Conservation (phyloP, 2,888 invertebrate genomes). For the Chirona hameri region DNA sequence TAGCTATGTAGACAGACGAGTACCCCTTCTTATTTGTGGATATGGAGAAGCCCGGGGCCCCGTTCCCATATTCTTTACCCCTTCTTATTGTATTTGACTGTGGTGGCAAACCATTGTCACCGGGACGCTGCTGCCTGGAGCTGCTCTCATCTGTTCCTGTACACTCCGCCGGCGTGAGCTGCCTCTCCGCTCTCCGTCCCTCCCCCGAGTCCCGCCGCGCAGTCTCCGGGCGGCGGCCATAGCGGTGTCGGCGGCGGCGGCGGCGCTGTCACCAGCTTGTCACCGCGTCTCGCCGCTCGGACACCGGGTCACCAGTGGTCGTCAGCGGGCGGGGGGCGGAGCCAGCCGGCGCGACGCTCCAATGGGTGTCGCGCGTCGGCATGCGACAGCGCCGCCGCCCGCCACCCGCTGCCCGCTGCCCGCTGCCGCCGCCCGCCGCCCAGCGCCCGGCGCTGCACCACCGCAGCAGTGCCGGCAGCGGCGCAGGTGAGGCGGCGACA, state of each 20-base stretch:
- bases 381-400: neutral
- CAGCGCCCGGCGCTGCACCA: neutral
- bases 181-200: neutral
- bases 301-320: neutral
- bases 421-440: neutral
- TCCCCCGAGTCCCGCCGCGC: neutral
- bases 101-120: too few relatives aligned
- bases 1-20: too few relatives aligned
- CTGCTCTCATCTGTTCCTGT: too few relatives aligned
- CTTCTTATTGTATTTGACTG: too few relatives aligned
- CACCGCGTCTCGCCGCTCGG: neutral
- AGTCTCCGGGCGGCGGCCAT: neutral
- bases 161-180: neutral
- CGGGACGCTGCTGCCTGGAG: too few relatives aligned
- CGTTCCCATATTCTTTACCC: too few relatives aligned
- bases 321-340: conserved; percentile 11
- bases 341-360: conserved; percentile 1
- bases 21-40: too few relatives aligned
- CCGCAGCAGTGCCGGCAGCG: neutral
- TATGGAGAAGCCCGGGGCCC: too few relatives aligned
- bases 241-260: neutral
- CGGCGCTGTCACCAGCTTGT: conserved; percentile 3
- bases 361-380: conserved; percentile 11
- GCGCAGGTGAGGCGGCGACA: neutral
- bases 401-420: neutral